Conservation (phyloP, 2,113 vertebrate genomes). For the Dissostichus mawsoni region DNA sequence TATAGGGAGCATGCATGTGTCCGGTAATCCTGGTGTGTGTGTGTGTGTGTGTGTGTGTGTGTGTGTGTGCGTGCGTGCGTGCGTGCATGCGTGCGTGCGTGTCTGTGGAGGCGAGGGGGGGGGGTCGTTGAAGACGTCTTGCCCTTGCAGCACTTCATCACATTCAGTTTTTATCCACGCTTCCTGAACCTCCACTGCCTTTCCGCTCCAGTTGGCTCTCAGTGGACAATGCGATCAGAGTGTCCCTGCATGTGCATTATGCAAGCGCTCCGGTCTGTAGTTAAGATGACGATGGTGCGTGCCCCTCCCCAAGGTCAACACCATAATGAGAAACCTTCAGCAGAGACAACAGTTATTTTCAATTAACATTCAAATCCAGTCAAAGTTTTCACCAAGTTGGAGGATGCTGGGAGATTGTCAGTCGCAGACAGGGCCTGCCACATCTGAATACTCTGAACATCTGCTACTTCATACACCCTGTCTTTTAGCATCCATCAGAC, state of each 20-base stretch:
- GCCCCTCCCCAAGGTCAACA: conserved; percentile 79
- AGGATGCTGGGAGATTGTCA: conserved; percentile 57
- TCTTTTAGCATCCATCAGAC: conserved; percentile 65
- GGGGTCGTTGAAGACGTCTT: conserved; percentile 61
- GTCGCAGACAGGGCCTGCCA: conserved; percentile 55
- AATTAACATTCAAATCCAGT: conserved; percentile 69
- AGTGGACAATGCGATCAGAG: conserved; percentile 72
- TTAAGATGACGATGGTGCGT: conserved; percentile 79
- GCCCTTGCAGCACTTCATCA: conserved; percentile 74
- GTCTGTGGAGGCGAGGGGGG: conserved; percentile 6
- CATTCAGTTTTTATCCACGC: conserved; percentile 67
- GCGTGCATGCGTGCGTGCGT: neutral
- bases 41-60: conserved; percentile 28
- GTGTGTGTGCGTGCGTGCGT: conserved; percentile 6
- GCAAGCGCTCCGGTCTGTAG: conserved; percentile 67
- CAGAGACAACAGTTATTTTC: conserved; percentile 77
- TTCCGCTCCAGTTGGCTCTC: conserved; percentile 77
- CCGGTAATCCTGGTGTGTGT: neutral
- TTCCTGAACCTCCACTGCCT: conserved; percentile 79
- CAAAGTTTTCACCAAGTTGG: conserved; percentile 15
- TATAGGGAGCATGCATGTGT: conserved; percentile 44
- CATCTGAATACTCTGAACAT: conserved; percentile 69
- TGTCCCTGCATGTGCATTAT: conserved; percentile 66
- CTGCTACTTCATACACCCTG: conserved; percentile 67
- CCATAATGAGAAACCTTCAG: conserved; percentile 78